Evolutionary conservation across 2,113 vertebrate species (phyloP).

Genomic region (Malurus cyaneus): DNA sequence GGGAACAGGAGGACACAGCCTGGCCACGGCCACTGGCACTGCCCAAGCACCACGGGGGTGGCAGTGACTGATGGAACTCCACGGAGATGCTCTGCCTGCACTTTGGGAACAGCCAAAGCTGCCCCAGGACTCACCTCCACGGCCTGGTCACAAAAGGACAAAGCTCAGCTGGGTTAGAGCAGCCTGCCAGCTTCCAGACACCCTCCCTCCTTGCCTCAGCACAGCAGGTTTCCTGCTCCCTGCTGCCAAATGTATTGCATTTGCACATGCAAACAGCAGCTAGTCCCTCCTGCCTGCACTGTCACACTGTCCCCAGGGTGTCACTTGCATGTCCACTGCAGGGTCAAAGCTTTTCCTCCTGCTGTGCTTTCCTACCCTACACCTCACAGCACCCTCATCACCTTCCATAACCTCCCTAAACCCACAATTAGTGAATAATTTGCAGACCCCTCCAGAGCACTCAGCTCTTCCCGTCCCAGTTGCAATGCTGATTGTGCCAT

Average conservation of each 20-base stretch:
- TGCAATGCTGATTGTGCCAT: neutral
- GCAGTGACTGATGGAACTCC: accelerated
- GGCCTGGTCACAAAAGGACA: neutral
- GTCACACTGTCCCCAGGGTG: neutral
- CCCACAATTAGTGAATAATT: neutral
- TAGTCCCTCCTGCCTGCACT: neutral
- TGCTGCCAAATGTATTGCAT: neutral
- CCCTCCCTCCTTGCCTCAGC: neutral
- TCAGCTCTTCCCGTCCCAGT: neutral
- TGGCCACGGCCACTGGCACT: neutral
- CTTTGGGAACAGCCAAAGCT: neutral
- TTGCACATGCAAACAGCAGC: neutral
- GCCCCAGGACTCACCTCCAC: neutral
- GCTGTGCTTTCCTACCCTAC: neutral
- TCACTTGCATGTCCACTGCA: neutral
- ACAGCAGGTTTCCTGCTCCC: neutral
- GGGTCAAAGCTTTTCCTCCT: neutral
- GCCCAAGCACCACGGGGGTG: neutral
- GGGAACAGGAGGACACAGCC: neutral
- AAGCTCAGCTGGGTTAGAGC: neutral
- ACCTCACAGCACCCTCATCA: neutral
- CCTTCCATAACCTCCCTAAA: neutral
- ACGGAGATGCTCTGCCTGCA: accelerated
- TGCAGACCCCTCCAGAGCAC: neutral
- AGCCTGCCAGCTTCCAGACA: neutral